Conservation (phyloP, 2,113 vertebrate genomes). For the Tor tambroides region DNA sequence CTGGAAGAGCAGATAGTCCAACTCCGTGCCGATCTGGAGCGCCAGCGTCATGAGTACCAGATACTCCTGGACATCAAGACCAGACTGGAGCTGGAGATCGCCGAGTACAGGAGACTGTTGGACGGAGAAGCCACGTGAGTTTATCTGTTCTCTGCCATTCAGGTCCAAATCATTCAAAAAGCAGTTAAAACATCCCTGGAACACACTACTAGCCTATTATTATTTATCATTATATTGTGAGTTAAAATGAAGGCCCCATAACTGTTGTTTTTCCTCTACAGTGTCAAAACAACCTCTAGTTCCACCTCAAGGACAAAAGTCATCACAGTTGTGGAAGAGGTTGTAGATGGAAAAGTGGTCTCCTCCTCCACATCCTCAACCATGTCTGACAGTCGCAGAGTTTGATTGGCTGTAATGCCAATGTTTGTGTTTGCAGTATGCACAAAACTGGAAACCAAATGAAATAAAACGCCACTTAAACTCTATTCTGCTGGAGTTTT, state of each 20-base stretch:
- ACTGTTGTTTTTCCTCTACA: not conserved
- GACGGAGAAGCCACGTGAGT: constrained; percentile 70
- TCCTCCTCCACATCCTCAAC: constrained; percentile 38
- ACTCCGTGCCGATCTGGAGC: constrained; percentile 76
- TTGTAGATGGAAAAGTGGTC: constrained; percentile 54
- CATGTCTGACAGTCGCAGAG: not conserved
- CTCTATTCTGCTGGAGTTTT: not conserved
- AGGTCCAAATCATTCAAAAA: not conserved
- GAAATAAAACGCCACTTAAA: not conserved
- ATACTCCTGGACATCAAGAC: constrained; percentile 81
- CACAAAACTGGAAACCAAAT: constrained; percentile 1
- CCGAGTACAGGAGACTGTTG: constrained; percentile 82
- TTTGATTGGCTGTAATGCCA: not conserved
- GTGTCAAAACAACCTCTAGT: not conserved
- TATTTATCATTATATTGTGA: not conserved
- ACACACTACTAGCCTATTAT: not conserved
- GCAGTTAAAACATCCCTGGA: not conserved
- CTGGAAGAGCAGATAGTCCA: constrained; percentile 81
- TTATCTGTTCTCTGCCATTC: not conserved
- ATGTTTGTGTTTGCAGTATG: not conserved
- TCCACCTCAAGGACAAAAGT: constrained; percentile 53
- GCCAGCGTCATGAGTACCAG: constrained; percentile 78
- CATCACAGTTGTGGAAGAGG: constrained; percentile 63
- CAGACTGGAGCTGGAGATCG: constrained; percentile 84
- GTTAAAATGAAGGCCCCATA: not conserved